Conservation (phyloP, 2,113 vertebrate genomes). For the Leptodactylus fuscus region DNA sequence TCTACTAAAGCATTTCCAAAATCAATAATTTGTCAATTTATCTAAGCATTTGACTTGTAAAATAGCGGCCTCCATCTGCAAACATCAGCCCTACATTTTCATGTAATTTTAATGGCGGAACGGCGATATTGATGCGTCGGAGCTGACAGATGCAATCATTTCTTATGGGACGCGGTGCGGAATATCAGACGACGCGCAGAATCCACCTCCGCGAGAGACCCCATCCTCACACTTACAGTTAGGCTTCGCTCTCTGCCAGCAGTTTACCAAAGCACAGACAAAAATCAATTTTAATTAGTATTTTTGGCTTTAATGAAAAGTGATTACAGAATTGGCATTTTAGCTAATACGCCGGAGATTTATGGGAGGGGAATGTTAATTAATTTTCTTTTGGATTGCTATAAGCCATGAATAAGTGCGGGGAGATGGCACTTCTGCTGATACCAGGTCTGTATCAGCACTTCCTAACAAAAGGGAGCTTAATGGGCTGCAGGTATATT, state of each 20-base stretch:
- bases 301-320: constrained; percentile 83
- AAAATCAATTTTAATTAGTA: constrained; percentile 88
- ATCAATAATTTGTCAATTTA: constrained; percentile 29
- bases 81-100: not conserved
- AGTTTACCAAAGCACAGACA: constrained; percentile 74
- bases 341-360: constrained; percentile 81
- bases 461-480: constrained; percentile 72
- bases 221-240: constrained; percentile 66
- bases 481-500: constrained; percentile 73
- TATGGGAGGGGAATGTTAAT: constrained; percentile 78
- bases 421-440: constrained; percentile 75
- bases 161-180: not conserved
- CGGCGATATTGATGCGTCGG: not conserved
- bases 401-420: constrained; percentile 71
- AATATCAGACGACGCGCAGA: constrained; percentile 59
- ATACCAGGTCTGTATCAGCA: constrained; percentile 71
- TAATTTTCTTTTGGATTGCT: constrained; percentile 80
- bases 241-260: constrained; percentile 73
- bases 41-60: constrained; percentile 17
- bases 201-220: constrained; percentile 76
- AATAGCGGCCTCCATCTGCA: not conserved
- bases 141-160: not conserved
- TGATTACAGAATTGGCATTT: constrained; percentile 84
- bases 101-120: not conserved
- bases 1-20: not conserved